Base-by-base conservation (phyloP, 2,113 vertebrate species). In the Aspiorhynchus laticeps region DNA sequence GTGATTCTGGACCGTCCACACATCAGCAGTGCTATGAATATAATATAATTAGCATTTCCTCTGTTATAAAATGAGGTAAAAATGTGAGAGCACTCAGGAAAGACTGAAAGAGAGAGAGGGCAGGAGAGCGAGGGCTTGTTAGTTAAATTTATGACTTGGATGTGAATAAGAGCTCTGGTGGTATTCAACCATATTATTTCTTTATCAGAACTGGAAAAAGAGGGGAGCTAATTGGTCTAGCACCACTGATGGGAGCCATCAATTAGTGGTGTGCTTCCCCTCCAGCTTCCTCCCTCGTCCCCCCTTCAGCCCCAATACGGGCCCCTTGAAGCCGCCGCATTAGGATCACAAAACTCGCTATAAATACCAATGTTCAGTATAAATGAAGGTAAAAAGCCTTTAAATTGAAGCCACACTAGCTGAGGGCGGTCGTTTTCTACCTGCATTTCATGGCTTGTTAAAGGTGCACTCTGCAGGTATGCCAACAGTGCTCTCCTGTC, bases 361-460 rank as follows among this genome's bases (percentile, higher is more conserved):
- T 95, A 95, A 95, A 95, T 96, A 95, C 94, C 94, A 93, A 93
- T 94, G 94, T 95, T 94, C 90, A 88, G 93, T 91, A 92, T 94
- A 96, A 96, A 95, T 95, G 93, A 96, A 95, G 93, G 91, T 94
- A 95, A 93, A 95, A 89, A 88, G 93, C 81, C 88, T 94, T 92
- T 36, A 78, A 91, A 95, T 89, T 94, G 89, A 93, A 95, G 93
- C 89, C 81, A 91, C 91, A 88, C 92, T 92, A 90, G 94, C 93
- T 91, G 90, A 91, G 91, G 95, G 94, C 90, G 81, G 92, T 91
- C 93, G 91, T 90, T 87, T 91, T 94, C 94, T 95, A 95, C 96
- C 95, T 95, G 96, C 94, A 91, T 95, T 95, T 94, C 95, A 95
- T 91, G 94, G 93, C 95, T 97, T 96, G 93, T 96, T 96, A 96